phyloP scores from a whole-genome alignment of 2,888 invertebrate genomes.

The Pachydiplax longipennis region DNA sequence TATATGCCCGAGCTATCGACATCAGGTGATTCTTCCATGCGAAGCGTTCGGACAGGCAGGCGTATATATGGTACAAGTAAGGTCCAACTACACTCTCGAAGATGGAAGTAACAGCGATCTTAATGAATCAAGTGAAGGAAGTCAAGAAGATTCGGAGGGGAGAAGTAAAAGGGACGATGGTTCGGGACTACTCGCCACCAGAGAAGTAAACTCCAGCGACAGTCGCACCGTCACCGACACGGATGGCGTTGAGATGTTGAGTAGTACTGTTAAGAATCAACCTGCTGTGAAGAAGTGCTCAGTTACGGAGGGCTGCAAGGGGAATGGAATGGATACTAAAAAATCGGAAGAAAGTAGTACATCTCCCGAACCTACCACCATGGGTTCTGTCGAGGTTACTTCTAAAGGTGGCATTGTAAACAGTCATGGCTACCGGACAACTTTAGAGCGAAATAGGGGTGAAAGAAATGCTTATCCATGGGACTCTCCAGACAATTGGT shows the following conservation, averaged over 20 bases:
- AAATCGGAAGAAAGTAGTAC: neutral
- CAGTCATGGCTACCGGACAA: neutral
- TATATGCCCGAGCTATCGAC: slow-evolving; percentile 56
- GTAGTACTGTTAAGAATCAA: neutral
- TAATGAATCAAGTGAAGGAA: neutral
- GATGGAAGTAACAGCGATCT: neutral
- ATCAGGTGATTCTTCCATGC: slow-evolving; percentile 74
- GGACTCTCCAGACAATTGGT: neutral
- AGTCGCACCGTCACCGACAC: neutral
- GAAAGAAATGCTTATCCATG: neutral
- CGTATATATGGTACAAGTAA: slow-evolving; percentile 77
- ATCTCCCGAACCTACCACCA: neutral
- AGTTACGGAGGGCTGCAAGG: neutral
- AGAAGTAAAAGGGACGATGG: neutral
- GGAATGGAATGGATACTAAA: neutral
- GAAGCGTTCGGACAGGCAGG: slow-evolving; percentile 85
- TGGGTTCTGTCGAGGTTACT: neutral
- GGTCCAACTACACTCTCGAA: slow-evolving; percentile 60
- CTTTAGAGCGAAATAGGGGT: neutral
- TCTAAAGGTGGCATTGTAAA: neutral
- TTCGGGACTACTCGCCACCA: too few species aligned
- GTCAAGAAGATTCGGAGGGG: neutral
- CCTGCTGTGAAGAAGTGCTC: neutral
- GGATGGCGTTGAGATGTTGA: neutral
- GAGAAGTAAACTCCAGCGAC: neutral